Percentiles rank a stretch among this genome's conserved stretches.
phyloP scores from a whole-genome alignment of 2,888 invertebrate species.

The Parnassius mnemosyne region DNA sequence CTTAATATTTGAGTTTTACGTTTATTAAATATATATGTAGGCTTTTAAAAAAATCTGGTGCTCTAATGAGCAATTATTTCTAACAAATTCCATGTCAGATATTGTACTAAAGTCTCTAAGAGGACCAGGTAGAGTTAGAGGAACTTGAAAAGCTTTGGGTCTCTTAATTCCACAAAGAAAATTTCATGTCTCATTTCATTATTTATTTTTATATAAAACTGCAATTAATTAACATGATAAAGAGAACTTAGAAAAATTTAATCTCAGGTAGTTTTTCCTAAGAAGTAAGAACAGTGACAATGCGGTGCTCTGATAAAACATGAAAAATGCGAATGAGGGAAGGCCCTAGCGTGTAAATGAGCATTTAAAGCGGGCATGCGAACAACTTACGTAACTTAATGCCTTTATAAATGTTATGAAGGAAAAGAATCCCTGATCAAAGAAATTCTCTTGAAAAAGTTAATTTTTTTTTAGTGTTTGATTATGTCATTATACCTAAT shows the following conservation, averaged over 20 bases:
- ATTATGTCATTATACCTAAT: too few relatives aligned
- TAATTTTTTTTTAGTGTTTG: not conserved
- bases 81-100: slow-evolving; percentile 23
- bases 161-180: slow-evolving; percentile 26
- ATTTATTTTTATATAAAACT: slow-evolving; percentile 16
- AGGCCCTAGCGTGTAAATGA: slow-evolving; percentile 28
- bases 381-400: slow-evolving; percentile 27
- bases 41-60: not conserved
- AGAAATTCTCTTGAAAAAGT: slow-evolving; percentile 14
- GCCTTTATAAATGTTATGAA: slow-evolving; percentile 27
- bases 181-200: slow-evolving; percentile 20
- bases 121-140: slow-evolving; percentile 16
- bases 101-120: slow-evolving; percentile 20
- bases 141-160: slow-evolving; percentile 16
- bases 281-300: slow-evolving; percentile 20
- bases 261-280: slow-evolving; percentile 25
- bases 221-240: slow-evolving; percentile 25
- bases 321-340: slow-evolving; percentile 27
- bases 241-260: slow-evolving; percentile 19
- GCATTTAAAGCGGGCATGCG: slow-evolving; percentile 26
- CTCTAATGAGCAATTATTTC: slow-evolving; percentile 23
- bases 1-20: too few relatives aligned
- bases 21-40: too few relatives aligned
- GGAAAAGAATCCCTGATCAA: slow-evolving; percentile 21
- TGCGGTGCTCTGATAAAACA: slow-evolving; percentile 26